These are phyloP conservation scores for Lutraria lutraria DNA, from an alignment of 2,888 invertebrate genomes.

Conservation along the genomic window DNA sequence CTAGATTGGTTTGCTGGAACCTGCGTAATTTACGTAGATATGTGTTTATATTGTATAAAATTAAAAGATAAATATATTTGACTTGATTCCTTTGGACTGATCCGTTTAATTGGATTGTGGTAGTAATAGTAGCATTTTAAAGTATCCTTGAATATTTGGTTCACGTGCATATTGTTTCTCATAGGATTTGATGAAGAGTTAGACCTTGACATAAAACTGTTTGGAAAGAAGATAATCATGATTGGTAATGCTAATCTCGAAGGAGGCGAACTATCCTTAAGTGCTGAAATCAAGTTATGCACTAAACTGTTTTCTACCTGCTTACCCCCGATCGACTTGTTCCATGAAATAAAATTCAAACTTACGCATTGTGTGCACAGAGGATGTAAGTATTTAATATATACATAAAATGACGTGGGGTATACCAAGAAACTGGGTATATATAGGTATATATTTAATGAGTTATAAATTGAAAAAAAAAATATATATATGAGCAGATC, in stretches of 20 bases:
- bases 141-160: no score
- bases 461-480: not conserved
- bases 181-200: slow-evolving; percentile 43
- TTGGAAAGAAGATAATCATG: slow-evolving; percentile 46
- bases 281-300: slow-evolving; percentile 60
- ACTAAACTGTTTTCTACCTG: slow-evolving; percentile 46
- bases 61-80: no score
- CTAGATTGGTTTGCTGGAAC: no score
- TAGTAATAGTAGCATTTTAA: no score
- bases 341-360: slow-evolving; percentile 59
- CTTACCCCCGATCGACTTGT: slow-evolving; percentile 54
- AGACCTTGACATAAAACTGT: slow-evolving; percentile 37
- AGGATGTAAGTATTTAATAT: slow-evolving; percentile 42
- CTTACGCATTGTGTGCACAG: slow-evolving; percentile 20
- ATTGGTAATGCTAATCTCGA: slow-evolving; percentile 40
- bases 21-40: no score
- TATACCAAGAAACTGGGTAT: no score
- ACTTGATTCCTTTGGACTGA: no score
- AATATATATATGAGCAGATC: not conserved
- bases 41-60: no score
- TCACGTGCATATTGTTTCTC: not conserved
- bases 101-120: no score
- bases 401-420: not conserved
- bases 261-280: slow-evolving; percentile 34
- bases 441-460: not conserved